Conservation (phyloP, 2,113 vertebrate species). For the Campylorhamphus procurvoides region DNA sequence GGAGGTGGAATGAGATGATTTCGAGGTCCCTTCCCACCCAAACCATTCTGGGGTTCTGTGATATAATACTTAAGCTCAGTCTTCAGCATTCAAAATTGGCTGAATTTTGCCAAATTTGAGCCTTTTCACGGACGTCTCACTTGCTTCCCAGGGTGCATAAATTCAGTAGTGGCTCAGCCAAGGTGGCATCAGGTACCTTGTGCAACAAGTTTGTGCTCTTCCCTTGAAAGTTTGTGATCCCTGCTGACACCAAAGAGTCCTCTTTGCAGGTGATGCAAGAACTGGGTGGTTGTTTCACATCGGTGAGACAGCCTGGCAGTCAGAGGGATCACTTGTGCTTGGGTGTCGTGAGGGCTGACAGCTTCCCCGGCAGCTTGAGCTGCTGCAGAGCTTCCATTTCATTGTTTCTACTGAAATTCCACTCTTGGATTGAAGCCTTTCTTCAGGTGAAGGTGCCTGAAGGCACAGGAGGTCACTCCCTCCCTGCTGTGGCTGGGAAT, state of each 20-base stretch:
- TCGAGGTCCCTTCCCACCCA: neutral
- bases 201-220: accelerated
- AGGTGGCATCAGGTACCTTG: neutral
- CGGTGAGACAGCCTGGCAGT: neutral
- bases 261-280: neutral
- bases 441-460: neutral
- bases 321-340: neutral
- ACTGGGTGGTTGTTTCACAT: accelerated
- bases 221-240: neutral
- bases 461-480: neutral
- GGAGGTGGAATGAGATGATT: accelerated
- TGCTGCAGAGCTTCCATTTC: neutral
- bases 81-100: neutral
- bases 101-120: neutral
- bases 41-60: neutral
- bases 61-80: neutral
- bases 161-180: neutral
- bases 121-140: neutral
- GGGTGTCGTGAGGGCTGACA: neutral
- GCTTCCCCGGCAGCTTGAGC: neutral
- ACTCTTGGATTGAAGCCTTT: neutral
- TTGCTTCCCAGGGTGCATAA: neutral
- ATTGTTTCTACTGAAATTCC: neutral
- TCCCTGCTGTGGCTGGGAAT: neutral
- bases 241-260: neutral